Evolutionary conservation across 2,797 vertebrate species (phyloP), one percentile per base, ranked within the genome.

Genomic region (Odontamblyopus rebecca): DNA sequence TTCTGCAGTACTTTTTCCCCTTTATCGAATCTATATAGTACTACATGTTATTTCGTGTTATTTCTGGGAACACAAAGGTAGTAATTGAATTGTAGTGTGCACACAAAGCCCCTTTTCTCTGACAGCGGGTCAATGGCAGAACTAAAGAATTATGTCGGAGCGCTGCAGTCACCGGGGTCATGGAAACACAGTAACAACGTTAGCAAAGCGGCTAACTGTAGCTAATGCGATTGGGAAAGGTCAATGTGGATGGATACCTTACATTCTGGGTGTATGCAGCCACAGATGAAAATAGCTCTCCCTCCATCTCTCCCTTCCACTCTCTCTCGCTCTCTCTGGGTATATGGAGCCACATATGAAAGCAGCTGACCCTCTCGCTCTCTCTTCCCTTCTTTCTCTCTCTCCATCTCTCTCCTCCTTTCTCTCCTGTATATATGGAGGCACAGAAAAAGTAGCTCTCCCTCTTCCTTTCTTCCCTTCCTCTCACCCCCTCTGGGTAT

Each of bases 151-250:
- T 74, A 68, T 75, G 63, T 71, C 71, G 71, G 72, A 78, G 73
- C 70, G 69, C 44, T 35, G 70, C 77, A 70, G 84, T 60, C 83
- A 78, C 69, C 5, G 81, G 81, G 82, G 86, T 87, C 87, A 83
- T 75, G 82, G 83, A 85, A 87, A 84, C 85, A 86, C 78, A 68
- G 80, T 93, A 92, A 93, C 86, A 57, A 83, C 15, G 85, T 93
- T 92, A 92, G 80, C 53, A 59, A 16, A 38, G 82, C 79, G 69
- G 81, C 80, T 84, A 87, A 90, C 86, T 78, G 83, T 81, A 83
- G 75, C 72, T 93, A 92, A 93, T 89, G 85, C 48, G 75, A 92
- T 92, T 89, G 82, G 72, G 54, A 89, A 92, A 93, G 92, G 92
- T 92, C 90, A 90, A 82, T 76, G 70, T 69, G 84, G 88, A 92